Evolutionary conservation across 2,113 vertebrate species (phyloP), one percentile per base, ranked within the genome.

Genomic region (Chlorodrepanis virens): DNA sequence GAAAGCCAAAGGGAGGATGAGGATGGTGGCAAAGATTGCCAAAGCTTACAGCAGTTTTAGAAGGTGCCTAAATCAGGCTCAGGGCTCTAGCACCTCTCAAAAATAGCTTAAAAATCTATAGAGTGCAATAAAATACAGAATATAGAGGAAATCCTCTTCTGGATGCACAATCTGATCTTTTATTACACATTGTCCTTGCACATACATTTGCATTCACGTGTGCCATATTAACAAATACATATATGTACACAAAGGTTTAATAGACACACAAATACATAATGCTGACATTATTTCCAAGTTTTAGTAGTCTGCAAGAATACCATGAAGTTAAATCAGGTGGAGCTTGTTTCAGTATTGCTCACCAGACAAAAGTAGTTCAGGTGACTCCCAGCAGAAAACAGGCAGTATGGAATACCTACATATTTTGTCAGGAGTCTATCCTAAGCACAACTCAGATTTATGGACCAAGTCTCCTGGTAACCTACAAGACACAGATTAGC

Each of bases 151-250:
- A 65, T 45, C 33, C 33, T 54, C 6, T 65, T 65, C 25, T 54
- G 33, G 49, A 53, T 35, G 50, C 75, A 28, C 31, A 42, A 5
- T 42, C 11, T 64, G 37, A 28, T 28, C 23, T 64, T 52, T 42
- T 42, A 42, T 64, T 52, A 21, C 37, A 64, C 14, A 22, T 9
- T 54, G 50, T 80, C 39, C 39, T 50, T 54, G 5, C 60, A 35
- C 20, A 29, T 54, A 35, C 4, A 31, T 37, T 29, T 45, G 15
- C 39, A 54, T 24, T 6, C 61, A 65, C 0, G 0, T 54, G 47
- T 64, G 25, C 50, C 9, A 19, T 15, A 45, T 29, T 29, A 80
- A 44, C 39, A 64, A 54, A 45, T 37, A 20, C 9, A 29, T 11
- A 18, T 7, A 35, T 19, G 12, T 44, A 44, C 61, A 72, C 23